Evolutionary conservation across 1,140 invertebrate species (phyloP), one percentile per base, ranked within the genome.

Genomic region (Dendrolimus punctatus): DNA sequence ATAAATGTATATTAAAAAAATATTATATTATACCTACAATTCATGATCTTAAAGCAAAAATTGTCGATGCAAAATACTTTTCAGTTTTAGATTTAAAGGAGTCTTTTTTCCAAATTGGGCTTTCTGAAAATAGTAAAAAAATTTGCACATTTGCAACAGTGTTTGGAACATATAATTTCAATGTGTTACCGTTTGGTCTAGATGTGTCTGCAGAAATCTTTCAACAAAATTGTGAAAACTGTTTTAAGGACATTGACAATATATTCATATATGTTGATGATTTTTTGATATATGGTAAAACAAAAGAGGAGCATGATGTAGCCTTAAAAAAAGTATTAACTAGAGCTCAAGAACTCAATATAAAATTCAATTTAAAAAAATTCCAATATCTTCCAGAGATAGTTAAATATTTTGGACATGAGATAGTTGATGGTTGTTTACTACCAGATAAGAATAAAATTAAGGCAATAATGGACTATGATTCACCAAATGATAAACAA

Each of bases 301-400:
- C 40, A 43, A 51, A 43, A 43, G 50, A 51, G 41, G 41, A 51
- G 38, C 50, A 51, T 51, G 50, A 51, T 51, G 7, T 10, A 6
- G 50, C 41, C 6, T 43, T 51, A 37, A 8, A 51, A 51, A 43
- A 42, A 43, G 50, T 51, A 8, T 43, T 51, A 23, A 23, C 9
- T 6, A 42, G 50, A 43, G 41, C 50, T 43, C 40, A 37, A 36
- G 50, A 51, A 43, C 36, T 51, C 1, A 51, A 51, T 51, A 36
- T 51, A 43, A 51, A 51, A 43, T 51, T 51, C 43, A 51, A 51
- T 51, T 51, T 51, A 36, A 51, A 37, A 23, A 51, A 51, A 51
- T 6, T 51, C 37, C 50, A 51, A n/a, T 51, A 51, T 36, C 40
- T 51, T n/a, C 41, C 50, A 38, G 8, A 51, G 7, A 23, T 3